Percentiles rank a stretch among this genome's conserved stretches.
These are phyloP conservation scores for Ariolimax columbianus DNA, from an alignment of 2,888 invertebrate species.

Conservation along the genomic window DNA sequence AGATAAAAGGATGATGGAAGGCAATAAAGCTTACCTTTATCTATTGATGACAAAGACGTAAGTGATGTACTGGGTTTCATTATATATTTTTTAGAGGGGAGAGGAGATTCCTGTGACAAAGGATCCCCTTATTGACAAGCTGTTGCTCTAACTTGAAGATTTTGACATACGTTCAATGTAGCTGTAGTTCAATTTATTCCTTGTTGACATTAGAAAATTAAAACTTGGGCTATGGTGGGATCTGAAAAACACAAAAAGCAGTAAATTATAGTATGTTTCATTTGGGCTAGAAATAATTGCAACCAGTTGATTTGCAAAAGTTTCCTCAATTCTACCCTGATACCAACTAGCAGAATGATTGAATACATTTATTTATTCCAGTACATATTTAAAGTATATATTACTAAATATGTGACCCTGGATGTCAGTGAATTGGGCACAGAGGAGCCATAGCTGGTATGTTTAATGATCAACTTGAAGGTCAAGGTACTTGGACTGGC, in stretches of 20 bases:
- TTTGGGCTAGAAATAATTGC: too few relatives aligned
- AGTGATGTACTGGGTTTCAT: constrained; percentile 57
- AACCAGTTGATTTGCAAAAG: too few relatives aligned
- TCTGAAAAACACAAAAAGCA: neutral
- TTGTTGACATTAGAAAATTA: neutral
- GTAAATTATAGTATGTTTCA: neutral
- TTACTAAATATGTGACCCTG: too few relatives aligned
- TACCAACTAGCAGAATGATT: too few relatives aligned
- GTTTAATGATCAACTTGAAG: too few relatives aligned
- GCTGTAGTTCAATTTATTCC: neutral
- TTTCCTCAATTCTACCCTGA: too few relatives aligned
- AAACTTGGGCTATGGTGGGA: neutral
- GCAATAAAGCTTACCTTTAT: constrained; percentile 50
- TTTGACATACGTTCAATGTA: neutral
- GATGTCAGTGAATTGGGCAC: too few relatives aligned
- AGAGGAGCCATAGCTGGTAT: too few relatives aligned
- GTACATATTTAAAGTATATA: too few relatives aligned
- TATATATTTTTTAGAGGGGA: neutral
- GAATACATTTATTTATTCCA: too few relatives aligned
- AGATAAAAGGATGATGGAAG: neutral
- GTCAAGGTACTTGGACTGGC: too few relatives aligned
- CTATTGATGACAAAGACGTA: constrained; percentile 58
- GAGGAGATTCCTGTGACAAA: neutral
- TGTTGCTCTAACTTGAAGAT: neutral
- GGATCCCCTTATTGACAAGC: neutral